Evolutionary conservation across 2,797 vertebrate species (phyloP).

Genomic region (Amniataba percoides): DNA sequence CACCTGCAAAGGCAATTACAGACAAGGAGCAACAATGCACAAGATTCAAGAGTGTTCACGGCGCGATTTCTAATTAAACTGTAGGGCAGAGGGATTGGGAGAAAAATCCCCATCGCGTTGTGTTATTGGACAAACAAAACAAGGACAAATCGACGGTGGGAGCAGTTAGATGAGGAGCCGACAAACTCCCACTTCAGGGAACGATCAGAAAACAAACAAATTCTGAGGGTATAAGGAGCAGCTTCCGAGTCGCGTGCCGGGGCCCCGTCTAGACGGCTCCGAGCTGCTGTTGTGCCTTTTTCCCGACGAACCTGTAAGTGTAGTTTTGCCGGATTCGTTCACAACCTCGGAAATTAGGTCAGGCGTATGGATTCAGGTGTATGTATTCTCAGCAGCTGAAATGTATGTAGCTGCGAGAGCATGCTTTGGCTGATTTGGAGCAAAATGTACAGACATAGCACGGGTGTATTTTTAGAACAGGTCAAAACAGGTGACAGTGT

Average conservation of each 20-base stretch:
- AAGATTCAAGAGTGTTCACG: constrained; percentile 51
- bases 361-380: constrained; percentile 15
- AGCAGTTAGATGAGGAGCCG: constrained; percentile 20
- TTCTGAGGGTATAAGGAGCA: background rate
- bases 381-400: constrained; percentile 1
- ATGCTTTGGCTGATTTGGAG: background rate
- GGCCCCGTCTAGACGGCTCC: background rate
- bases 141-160: constrained; percentile 45
- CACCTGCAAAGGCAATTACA: constrained; percentile 77
- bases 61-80: constrained; percentile 73
- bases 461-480: background rate
- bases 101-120: constrained; percentile 40
- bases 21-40: constrained; percentile 64
- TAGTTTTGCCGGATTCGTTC: background rate
- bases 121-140: constrained; percentile 64
- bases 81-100: constrained; percentile 55
- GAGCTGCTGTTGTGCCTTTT: background rate
- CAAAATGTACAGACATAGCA: background rate
- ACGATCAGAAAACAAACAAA: constrained; percentile 35
- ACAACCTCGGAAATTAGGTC: constrained; percentile 3
- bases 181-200: constrained; percentile 15
- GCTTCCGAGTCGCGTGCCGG: background rate
- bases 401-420: constrained; percentile 3
- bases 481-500: background rate
- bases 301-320: constrained; percentile 3